Conservation (phyloP, 2,797 vertebrate genomes). For the Sciurus carolinensis region DNA sequence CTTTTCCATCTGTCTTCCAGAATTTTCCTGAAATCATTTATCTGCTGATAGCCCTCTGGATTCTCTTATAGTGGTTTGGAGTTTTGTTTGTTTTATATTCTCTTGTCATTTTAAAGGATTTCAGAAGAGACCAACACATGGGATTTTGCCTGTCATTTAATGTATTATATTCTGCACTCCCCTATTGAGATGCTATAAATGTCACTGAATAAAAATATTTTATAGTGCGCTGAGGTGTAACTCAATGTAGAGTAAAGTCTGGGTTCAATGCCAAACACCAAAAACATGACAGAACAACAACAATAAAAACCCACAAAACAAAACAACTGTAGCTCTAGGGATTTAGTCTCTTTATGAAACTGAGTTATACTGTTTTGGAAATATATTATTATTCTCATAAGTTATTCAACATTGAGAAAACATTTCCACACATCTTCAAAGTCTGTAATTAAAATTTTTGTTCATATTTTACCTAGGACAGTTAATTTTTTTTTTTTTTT, state of each 20-base stretch:
- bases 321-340: background rate
- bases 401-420: slow-evolving; percentile 19
- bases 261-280: background rate
- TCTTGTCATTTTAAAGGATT: slow-evolving; percentile 43
- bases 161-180: background rate
- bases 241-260: background rate
- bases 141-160: slow-evolving; percentile 9
- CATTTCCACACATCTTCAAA: background rate
- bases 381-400: background rate
- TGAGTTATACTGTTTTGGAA: slow-evolving; percentile 42
- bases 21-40: slow-evolving; percentile 17
- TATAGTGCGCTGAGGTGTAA: background rate
- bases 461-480: slow-evolving; percentile 12
- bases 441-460: background rate
- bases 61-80: background rate
- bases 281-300: background rate
- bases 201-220: background rate
- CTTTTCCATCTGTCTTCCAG: background rate
- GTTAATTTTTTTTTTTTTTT: background rate
- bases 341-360: background rate
- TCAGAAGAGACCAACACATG: slow-evolving; percentile 9
- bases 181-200: background rate
- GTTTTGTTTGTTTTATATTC: slow-evolving; percentile 41
- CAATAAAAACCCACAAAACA: background rate
- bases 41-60: background rate